These are phyloP conservation scores for Matsumurasca onukii DNA, from an alignment of 1,140 invertebrate species.

Conservation along the genomic window DNA sequence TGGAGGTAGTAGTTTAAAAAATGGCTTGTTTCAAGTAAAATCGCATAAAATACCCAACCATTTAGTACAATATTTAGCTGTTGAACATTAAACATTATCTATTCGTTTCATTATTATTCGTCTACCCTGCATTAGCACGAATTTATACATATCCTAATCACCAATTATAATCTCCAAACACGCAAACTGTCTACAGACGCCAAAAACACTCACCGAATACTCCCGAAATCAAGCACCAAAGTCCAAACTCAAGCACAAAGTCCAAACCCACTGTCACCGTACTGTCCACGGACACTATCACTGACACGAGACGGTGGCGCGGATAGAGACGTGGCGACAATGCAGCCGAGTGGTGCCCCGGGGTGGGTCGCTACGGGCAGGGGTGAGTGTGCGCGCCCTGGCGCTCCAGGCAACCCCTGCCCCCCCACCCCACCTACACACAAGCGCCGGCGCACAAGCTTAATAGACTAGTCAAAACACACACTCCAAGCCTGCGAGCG, in stretches of 20 bases:
- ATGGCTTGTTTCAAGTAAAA: no score
- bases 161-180: no score
- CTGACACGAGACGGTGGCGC: not conserved
- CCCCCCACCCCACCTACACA: not conserved
- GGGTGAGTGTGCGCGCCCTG: conserved; percentile 9
- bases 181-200: no score
- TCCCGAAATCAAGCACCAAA: not conserved
- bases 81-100: no score
- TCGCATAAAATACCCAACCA: no score
- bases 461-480: conserved; percentile 26
- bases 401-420: conserved; percentile 6
- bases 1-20: no score
- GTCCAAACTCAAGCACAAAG: conserved; percentile 7
- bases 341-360: not conserved
- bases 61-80: no score
- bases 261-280: not conserved
- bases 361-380: not conserved
- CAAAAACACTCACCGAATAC: conserved; percentile 20
- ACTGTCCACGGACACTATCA: not conserved
- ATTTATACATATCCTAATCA: no score
- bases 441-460: not conserved
- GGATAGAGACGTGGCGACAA: not conserved
- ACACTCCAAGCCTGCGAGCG: no score
- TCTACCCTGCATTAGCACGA: no score
- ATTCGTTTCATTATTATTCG: no score